phyloP scores from a whole-genome alignment of 2,113 vertebrate genomes.

The Xyliphius kryptos region DNA sequence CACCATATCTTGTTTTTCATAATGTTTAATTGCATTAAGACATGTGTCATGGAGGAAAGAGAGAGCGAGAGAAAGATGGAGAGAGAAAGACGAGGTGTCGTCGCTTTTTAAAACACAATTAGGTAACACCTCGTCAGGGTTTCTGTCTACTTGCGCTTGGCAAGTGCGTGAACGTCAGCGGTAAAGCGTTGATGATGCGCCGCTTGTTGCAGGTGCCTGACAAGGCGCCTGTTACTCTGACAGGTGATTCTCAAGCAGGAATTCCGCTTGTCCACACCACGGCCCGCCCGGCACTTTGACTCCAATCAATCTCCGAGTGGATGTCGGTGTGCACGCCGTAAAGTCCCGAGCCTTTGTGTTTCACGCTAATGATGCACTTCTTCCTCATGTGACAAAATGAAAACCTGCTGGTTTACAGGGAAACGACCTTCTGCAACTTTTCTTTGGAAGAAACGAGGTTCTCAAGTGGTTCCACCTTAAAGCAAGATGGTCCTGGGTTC shows the following conservation, averaged over 20 bases:
- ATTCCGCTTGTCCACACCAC: slow-evolving; percentile 20
- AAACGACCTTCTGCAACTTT: too few species aligned
- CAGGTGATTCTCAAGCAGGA: slow-evolving; percentile 73
- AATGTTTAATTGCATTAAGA: slow-evolving; percentile 69
- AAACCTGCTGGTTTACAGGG: too few species aligned
- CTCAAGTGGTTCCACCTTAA: too few species aligned
- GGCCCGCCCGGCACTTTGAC: slow-evolving; percentile 22
- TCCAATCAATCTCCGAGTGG: slow-evolving; percentile 76
- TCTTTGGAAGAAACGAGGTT: too few species aligned
- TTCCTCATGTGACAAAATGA: too few species aligned
- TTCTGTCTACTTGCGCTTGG: slow-evolving; percentile 72
- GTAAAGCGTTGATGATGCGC: slow-evolving; percentile 57
- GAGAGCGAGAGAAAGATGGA: slow-evolving; percentile 27
- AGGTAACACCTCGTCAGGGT: slow-evolving; percentile 88
- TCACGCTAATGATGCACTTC: slow-evolving; percentile 53
- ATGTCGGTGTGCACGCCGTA: slow-evolving; percentile 47
- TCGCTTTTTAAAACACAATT: slow-evolving; percentile 84
- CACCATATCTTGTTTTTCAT: slow-evolving; percentile 47
- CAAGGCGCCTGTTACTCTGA: slow-evolving; percentile 62
- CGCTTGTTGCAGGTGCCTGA: slow-evolving; percentile 65
- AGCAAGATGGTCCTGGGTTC: too few species aligned
- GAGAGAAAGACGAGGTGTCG: slow-evolving; percentile 58
- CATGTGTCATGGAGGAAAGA: slow-evolving; percentile 54
- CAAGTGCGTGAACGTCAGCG: slow-evolving; percentile 70
- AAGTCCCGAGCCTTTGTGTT: slow-evolving; percentile 26